Evolutionary conservation across 2,888 invertebrate genomes (phyloP), one percentile per base, ranked within the genome.

Genomic region (Rhaphigaster nebulosa): DNA sequence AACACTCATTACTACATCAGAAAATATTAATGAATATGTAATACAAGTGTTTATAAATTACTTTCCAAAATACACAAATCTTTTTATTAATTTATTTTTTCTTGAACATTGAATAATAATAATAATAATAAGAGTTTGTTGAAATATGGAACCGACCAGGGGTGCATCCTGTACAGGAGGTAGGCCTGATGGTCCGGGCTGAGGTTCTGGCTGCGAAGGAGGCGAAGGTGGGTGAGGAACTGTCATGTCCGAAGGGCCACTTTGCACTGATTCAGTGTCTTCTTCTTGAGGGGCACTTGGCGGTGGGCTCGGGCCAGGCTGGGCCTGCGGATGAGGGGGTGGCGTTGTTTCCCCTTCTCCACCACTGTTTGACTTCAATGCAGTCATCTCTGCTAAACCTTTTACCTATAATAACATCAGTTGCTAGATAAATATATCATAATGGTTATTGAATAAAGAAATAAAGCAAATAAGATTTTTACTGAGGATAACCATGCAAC

Each of bases 351-450:
- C 90, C 91, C 90, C 91, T 91, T 92, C 91, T 94, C 94, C 93
- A 90, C 92, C 91, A 93, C 92, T 92, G 91, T 92, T 91, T 93
- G 92, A 92, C 93, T 96, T 96, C 94, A 97, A 95, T 94, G 97
- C 97, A 94, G 97, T 97, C 97, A 98, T 98, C 95, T 98, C 98
- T 94, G 98, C 97, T 94, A 98, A 95, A 93, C 98, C 98, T 95
- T 98, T 97, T 56, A 92, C 92, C 91, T 91, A 70, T 5, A 87
- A 91, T 2, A 50, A 76, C 65, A 65, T 29, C 18, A 65, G 29
- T 18, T 3, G 10, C 34, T 0, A 18, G 13, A 15, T 65, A 29
- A 29, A 65, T 29, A 0, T 38, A 26, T 38, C 18, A 29, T 65
- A 65, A 29, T 29, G 29, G 15, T 65, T 4, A 3, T n/a, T 29